Conservation (phyloP, 1,140 invertebrate genomes). For the Dendrolimus kikuchii region DNA sequence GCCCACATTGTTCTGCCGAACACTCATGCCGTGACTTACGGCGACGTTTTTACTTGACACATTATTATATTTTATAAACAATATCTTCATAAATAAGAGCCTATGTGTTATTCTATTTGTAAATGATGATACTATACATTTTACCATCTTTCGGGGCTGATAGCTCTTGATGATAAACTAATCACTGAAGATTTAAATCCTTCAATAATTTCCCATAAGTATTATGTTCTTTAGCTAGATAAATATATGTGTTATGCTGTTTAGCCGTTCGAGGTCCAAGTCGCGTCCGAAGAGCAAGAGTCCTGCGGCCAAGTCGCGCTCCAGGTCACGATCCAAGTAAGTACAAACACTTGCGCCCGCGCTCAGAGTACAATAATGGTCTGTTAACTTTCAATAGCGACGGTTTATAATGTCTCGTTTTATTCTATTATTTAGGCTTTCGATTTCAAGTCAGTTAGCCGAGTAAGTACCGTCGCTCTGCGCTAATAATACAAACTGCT, state of each 20-base stretch:
- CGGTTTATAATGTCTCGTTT: too few relatives aligned
- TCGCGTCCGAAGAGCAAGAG: slow-evolving; percentile 82
- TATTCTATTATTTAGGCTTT: too few relatives aligned
- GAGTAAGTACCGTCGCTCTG: too few relatives aligned
- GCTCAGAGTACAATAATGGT: too few relatives aligned
- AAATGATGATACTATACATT: slow-evolving; percentile 61
- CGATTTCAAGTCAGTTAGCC: too few relatives aligned
- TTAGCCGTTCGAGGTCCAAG: slow-evolving; percentile 78
- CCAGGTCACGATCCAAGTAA: slow-evolving; percentile 73
- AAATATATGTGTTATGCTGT: slow-evolving; percentile 70
- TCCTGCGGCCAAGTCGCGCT: slow-evolving; percentile 79
- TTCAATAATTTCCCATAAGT: neutral
- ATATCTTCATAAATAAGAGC: too few relatives aligned
- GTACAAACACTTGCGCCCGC: slow-evolving; percentile 16
- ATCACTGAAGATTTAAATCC: slow-evolving; percentile 30
- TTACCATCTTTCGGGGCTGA: slow-evolving; percentile 73
- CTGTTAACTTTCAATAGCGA: too few relatives aligned
- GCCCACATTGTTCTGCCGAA: neutral
- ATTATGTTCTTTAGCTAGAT: neutral
- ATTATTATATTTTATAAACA: too few relatives aligned
- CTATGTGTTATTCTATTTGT: too few relatives aligned
- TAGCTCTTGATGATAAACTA: slow-evolving; percentile 54
- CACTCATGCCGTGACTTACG: too few relatives aligned
- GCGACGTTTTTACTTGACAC: neutral
- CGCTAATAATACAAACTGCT: too few relatives aligned